A percentile compares a stretch with the other conserved stretches of the same genome.
Conservation (phyloP, 2,113 vertebrate species). For the Triplophysa siluroides region DNA sequence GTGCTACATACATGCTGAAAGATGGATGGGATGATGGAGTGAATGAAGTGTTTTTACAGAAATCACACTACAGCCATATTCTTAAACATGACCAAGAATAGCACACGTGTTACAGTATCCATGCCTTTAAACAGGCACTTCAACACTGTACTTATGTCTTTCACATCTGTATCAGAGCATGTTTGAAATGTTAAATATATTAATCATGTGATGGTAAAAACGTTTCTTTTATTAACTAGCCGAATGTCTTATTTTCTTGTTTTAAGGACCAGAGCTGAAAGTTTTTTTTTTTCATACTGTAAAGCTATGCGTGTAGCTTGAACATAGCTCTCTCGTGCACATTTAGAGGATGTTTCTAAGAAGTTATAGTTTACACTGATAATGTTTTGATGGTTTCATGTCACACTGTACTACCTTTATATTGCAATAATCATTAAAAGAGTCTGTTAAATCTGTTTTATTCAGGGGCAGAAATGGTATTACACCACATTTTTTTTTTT, state of each 20-base stretch:
- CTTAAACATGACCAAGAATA: neutral
- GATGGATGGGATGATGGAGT: neutral
- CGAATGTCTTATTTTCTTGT: conserved; percentile 14
- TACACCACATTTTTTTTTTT: conserved; percentile 23
- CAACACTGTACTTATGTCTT: conserved; percentile 16
- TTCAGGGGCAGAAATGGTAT: neutral
- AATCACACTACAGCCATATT: neutral
- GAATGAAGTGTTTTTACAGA: conserved; percentile 10
- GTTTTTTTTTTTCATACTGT: conserved; percentile 29
- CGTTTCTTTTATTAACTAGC: neutral
- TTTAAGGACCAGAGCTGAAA: neutral
- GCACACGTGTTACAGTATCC: neutral
- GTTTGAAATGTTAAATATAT: conserved; percentile 22
- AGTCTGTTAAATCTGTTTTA: neutral
- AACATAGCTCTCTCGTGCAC: conserved; percentile 62
- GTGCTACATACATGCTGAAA: neutral
- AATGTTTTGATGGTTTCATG: conserved; percentile 65
- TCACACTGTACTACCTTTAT: conserved; percentile 68
- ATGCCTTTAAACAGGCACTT: neutral
- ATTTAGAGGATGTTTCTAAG: conserved; percentile 61
- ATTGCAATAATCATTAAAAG: conserved; percentile 62
- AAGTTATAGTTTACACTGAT: conserved; percentile 60
- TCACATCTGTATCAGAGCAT: conserved; percentile 17
- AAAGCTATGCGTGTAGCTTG: conserved; percentile 34
- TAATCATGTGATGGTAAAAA: conserved; percentile 4